Evolutionary conservation across 2,888 invertebrate genomes (phyloP), one percentile per base, ranked within the genome.

Genomic region (Chymomyza procnemis): DNA sequence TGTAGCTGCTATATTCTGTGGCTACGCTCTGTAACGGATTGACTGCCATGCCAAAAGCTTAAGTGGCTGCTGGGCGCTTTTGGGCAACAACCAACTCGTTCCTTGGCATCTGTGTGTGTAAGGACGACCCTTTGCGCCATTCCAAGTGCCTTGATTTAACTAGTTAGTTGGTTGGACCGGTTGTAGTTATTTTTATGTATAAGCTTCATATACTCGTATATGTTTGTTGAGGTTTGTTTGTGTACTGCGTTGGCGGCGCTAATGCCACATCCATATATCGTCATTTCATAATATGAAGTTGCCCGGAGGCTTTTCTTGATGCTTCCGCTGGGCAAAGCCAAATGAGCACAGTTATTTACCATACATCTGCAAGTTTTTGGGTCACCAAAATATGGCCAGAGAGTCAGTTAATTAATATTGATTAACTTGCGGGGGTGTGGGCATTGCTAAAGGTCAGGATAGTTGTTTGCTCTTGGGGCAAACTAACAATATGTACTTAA

Each of bases 11-110:
- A 55, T 50, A 62, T 21, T 60, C 57, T 65, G 65, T 61, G 71
- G 67, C 65, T 73, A 63, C 73, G 78, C 80, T 82, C 78, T 82
- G 83, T 76, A 80, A 71, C 82, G 85, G 81, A 82, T 82, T 82
- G 81, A 82, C 85, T 82, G 79, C 80, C 80, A 85, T 78, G 80
- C 85, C 85, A 82, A 80, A 85, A 85, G 81, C 85, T 82, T 85
- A 82, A 82, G 81, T 82, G 81, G 75, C 85, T 85, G 72, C 72
- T 73, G 52, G 63, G 73, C 73, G n/a, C 69, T 63, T 73, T 66
- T 69, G 73, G 73, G 62, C 64, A 50, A 50, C 56, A n/a, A n/a
- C n/a, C 56, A 21, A 21, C 21, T 54, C 54, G 12, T 54, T 41
- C 12, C 19, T 54, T 18, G 19, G 54, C 26, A 26, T 26, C 1